Conservation (phyloP, 2,797 vertebrate genomes). For the Trachurus trachurus region DNA sequence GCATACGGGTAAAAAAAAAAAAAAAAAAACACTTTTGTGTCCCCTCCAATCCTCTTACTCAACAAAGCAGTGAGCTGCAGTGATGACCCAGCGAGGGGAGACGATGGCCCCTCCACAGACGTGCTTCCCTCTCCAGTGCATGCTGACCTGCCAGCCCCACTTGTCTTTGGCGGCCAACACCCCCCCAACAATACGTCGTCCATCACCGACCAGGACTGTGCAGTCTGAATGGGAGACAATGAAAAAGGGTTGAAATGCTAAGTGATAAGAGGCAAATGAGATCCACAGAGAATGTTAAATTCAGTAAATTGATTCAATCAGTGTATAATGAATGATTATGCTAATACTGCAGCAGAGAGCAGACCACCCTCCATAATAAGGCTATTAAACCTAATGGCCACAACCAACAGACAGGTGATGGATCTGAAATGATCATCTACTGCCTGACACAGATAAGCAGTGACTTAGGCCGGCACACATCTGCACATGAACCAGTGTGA, state of each 20-base stretch:
- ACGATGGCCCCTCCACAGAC: constrained; percentile 84
- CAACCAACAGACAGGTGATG: background rate
- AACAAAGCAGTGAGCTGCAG: constrained; percentile 88
- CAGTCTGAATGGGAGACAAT: constrained; percentile 68
- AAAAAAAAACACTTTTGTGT: no score
- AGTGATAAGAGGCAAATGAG: background rate
- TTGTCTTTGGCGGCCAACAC: constrained; percentile 56
- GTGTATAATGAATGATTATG: background rate
- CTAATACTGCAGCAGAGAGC: background rate
- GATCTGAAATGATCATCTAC: constrained; percentile 17
- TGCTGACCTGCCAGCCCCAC: constrained; percentile 87
- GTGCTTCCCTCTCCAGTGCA: constrained; percentile 85
- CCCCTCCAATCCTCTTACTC: constrained; percentile 85
- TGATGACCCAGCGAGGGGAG: constrained; percentile 84
- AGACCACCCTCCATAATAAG: accelerated
- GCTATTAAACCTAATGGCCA: accelerated
- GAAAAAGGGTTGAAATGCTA: background rate
- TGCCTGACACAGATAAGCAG: constrained; percentile 3
- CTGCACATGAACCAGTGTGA: background rate
- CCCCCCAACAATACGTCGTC: constrained; percentile 83
- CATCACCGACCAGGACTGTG: constrained; percentile 12
- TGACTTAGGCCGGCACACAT: background rate
- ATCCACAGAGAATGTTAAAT: background rate
- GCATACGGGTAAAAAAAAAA: no score
- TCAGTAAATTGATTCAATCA: background rate